Base-by-base conservation (phyloP, 2,888 invertebrate species). In the Rhagophthalmus giganteus region DNA sequence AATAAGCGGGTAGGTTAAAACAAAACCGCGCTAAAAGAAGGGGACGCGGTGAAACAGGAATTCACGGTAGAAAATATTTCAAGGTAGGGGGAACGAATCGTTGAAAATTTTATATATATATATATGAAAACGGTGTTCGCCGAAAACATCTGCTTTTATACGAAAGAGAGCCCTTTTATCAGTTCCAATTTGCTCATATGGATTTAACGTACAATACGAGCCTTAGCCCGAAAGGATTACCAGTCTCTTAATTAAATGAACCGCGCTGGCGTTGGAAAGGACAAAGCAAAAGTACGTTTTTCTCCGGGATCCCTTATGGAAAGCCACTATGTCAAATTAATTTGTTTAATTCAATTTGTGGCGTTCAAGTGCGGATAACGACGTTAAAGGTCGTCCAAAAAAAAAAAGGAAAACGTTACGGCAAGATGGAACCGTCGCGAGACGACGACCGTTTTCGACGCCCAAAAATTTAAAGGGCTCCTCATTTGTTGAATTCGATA, bases 1-100 rank as follows among this genome's bases (percentile, higher is more conserved):
- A 61, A 61, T 61, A 61, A 61, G 59, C 60, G 60, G 52, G 45
- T 53, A 53, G 54, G 60, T 59, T 61, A 58, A 61, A 61, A 61
- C 59, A 61, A 61, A 60, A 60, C 60, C 60, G 58, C 58, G 55
- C 54, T 55, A 57, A 57, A 59, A 59, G 57, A 57, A 58, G 57
- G 58, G 57, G 47, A 41, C 16, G 53, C 38, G 56, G 48, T 54
- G 42, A 57, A 57, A 54, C 52, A 56, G 54, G 56, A 56, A 56
- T 54, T 56, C 56, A 47, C 53, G 54, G 46, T 50, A 55, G 54
- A 49, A 51, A 59, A 57, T 54, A 57, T 58, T 56, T 56, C 30
- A 37, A 52, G 55, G 50, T 41, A 37, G 48, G 47, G 53, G 45
- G 38, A 48, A 39, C 47, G 55, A 34, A 40, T 45, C 38, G 57